Evolutionary conservation across 2,888 invertebrate genomes (phyloP).

Genomic region (Diarsia mendica): DNA sequence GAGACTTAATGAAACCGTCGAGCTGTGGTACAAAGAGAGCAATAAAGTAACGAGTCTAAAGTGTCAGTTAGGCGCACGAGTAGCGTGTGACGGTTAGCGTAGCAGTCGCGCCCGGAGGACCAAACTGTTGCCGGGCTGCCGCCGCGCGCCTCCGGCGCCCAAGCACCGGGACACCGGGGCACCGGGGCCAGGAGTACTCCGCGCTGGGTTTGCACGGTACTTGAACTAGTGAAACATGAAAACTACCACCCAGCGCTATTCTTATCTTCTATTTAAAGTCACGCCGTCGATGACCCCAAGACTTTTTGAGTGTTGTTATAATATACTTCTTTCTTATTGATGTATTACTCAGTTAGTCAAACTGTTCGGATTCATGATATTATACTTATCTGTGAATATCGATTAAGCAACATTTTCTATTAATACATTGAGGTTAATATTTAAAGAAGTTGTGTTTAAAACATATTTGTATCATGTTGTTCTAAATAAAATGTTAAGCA

Average conservation of each 20-base stretch:
- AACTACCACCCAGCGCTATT: conserved; percentile 23
- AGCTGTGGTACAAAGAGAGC: conserved; percentile 89
- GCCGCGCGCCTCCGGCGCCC: conserved; percentile 50
- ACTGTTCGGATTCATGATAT: conserved; percentile 42
- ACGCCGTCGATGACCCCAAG: conserved; percentile 45
- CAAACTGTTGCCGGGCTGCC: conserved; percentile 78
- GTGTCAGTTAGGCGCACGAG: conserved; percentile 78
- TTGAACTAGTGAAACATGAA: conserved; percentile 49
- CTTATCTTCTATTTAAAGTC: not conserved
- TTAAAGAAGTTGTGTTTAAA: conserved; percentile 28
- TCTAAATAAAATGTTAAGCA: conserved; percentile 35
- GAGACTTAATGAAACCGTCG: conserved; percentile 89
- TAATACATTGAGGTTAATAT: conserved; percentile 18
- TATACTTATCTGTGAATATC: conserved; percentile 41
- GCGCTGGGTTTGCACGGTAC: conserved; percentile 18
- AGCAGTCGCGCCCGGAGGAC: conserved; percentile 76
- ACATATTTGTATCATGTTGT: conserved; percentile 22
- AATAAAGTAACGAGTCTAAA: conserved; percentile 84
- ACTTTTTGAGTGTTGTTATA: conserved; percentile 25
- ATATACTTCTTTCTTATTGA: not conserved
- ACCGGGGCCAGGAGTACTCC: conserved; percentile 6
- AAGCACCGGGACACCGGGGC: conserved; percentile 24
- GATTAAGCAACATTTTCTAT: conserved; percentile 22
- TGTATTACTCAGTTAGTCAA: conserved; percentile 20
- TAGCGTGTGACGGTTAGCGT: conserved; percentile 66